Conservation (phyloP, 2,888 invertebrate genomes). For the Hirtodrosophila alboralis region DNA sequence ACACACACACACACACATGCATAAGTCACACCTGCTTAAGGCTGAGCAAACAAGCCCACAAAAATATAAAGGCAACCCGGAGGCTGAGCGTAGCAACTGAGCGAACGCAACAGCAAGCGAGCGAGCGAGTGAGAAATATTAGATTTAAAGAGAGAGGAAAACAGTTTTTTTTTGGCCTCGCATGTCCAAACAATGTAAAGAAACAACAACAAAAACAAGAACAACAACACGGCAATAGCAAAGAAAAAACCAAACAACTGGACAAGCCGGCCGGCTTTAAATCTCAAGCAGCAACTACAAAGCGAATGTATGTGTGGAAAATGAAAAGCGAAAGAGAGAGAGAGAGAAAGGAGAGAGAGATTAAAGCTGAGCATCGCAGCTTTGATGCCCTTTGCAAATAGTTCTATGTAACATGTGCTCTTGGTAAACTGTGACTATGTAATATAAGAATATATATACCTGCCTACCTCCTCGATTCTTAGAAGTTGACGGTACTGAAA, state of each 20-base stretch:
- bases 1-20: constrained; percentile 13
- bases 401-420: too few species aligned
- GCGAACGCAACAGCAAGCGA: constrained; percentile 1
- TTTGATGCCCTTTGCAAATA: constrained; percentile 26
- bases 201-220: constrained; percentile 30
- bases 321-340: background rate
- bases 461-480: too few species aligned
- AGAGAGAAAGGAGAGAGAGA: background rate
- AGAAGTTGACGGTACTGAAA: too few species aligned
- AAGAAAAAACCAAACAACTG: constrained; percentile 60
- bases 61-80: constrained; percentile 27
- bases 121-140: background rate
- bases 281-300: constrained; percentile 24
- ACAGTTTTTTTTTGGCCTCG: constrained; percentile 46
- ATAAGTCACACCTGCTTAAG: constrained; percentile 70
- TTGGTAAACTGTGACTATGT: too few species aligned
- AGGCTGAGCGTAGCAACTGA: constrained; percentile 11
- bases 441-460: too few species aligned
- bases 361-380: constrained; percentile 1
- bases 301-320: constrained; percentile 1
- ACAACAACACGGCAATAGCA: too few species aligned
- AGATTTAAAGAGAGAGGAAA: constrained; percentile 34
- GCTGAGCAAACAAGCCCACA: constrained; percentile 50
- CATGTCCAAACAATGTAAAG: constrained; percentile 53
- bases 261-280: constrained; percentile 74